Evolutionary conservation across 1,140 invertebrate species (phyloP), one percentile per base, ranked within the genome.

Genomic region (Euborellia annulipes): DNA sequence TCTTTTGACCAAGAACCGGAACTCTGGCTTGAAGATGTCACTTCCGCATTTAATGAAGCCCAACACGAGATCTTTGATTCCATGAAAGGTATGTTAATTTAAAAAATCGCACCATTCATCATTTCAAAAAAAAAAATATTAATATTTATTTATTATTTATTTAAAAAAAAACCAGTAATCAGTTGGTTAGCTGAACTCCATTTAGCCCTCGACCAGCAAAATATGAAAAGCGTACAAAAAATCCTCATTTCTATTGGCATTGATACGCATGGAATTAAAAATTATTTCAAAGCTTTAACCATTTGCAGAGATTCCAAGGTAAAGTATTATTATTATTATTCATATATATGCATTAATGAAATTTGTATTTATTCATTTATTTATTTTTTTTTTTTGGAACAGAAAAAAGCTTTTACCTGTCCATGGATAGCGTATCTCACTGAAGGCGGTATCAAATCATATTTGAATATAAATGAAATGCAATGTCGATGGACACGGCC

Each of bases 11-110:
- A 80, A 54, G 68, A 67, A 36, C 63, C 64, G 41, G 74, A 75
- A 47, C 57, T 82, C 6, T 80, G 78, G 76, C 60, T 77, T 27
- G 75, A 82, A 47, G 78, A 80, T 55, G 71, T 82, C 36, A 64
- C 79, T 51, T 57, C 68, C 16, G 62, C 71, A 46, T 61, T 76
- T 38, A 56, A 67, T 34, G 63, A 69, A 47, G 73, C 74, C 13
- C 66, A 70, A 50, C 50, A 43, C 16, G 72, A 76, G 60, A 64
- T 66, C 9, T 56, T 63, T 27, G 62, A 67, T 27, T 4, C 23
- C 4, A 27, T 27, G 23, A 27, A 11, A 27, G 23, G 23, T 27
- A 27, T 7, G 13, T 44, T 48, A 45, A 52, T 49, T 49, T 32
- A 55, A 52, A 50, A 27, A 27, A 27, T 27, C 23, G n/a, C n/a